Evolutionary conservation across 2,113 vertebrate species (phyloP), one percentile per base, ranked within the genome.

Genomic region (Oxyura jamaicensis): DNA sequence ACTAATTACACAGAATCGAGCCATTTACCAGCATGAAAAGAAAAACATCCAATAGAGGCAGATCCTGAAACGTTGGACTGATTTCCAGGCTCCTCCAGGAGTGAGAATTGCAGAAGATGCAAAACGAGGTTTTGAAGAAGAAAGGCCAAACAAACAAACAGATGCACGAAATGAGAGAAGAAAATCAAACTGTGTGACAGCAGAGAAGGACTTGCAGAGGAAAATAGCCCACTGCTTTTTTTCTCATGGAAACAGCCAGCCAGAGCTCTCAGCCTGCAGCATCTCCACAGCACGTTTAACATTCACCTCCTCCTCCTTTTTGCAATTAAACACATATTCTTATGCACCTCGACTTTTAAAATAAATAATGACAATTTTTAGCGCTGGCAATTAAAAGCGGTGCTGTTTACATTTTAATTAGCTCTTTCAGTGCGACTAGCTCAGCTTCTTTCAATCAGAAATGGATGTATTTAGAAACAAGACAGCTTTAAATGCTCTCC

Each of bases 281-380:
- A 83, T 48, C 88, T 73, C 90, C 44, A 39, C 83, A 84, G 84
- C 21, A 41, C 53, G 25, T 91, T 94, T 93, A 36, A 86, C 75
- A 95, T 96, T 93, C 89, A 85, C 75, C 82, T 96, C 87, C 87
- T 91, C 92, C 94, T 92, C 21, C 88, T 89, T 90, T 80, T 88
- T 77, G 93, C 89, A 95, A 95, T 96, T 95, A 95, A 96, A 91
- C 92, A 53, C 73, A 87, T 59, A 41, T 85, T 96, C 97, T 92
- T 67, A 74, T 73, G 85, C 94, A 95, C 94, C 92, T 95, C 71
- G 65, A 83, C 84, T 90, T 96, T 87, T 79, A 88, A 95, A 97
- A 93, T 91, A 95, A 97, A 96, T 94, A 96, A 96, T 84, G 95
- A 66, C 92, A 92, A 96, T 91, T 97, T 97, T 93, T 84, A 95